Percentiles rank a stretch among this genome's conserved stretches.
Conservation (phyloP, 2,888 invertebrate genomes). For the Malthinus seriepunctatus region DNA sequence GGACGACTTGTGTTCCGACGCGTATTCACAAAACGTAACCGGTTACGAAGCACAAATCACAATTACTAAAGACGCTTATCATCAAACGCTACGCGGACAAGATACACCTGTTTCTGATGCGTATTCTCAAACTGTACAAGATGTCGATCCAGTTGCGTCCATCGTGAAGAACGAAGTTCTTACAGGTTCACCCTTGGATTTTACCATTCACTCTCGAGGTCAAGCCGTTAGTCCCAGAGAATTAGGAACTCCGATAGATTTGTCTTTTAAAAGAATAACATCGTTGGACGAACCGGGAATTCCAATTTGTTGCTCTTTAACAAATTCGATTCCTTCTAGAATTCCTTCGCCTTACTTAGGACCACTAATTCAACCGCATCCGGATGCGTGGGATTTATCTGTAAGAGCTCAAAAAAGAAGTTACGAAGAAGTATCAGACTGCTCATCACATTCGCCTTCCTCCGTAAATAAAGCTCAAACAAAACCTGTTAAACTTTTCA, state of each 20-base stretch:
- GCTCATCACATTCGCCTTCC: slow-evolving; percentile 14
- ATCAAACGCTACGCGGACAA: slow-evolving; percentile 10
- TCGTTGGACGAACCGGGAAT: slow-evolving; percentile 29
- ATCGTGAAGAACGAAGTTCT: slow-evolving; percentile 33
- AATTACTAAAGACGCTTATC: slow-evolving; percentile 10
- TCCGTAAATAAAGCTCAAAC: slow-evolving; percentile 33
- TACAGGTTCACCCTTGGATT: slow-evolving; percentile 44
- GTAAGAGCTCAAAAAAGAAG: slow-evolving; percentile 43
- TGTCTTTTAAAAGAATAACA: slow-evolving; percentile 50
- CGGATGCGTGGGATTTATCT: slow-evolving; percentile 53
- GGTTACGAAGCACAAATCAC: slow-evolving; percentile 13
- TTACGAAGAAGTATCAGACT: slow-evolving; percentile 8
- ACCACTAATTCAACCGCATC: slow-evolving; percentile 33
- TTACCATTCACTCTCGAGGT: slow-evolving; percentile 44
- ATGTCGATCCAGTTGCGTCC: slow-evolving; percentile 42
- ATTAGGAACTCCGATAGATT: slow-evolving; percentile 50
- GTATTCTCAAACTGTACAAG: slow-evolving; percentile 24
- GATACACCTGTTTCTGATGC: slow-evolving; percentile 42
- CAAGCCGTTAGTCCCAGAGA: slow-evolving; percentile 40
- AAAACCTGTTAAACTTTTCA: slow-evolving; percentile 75
- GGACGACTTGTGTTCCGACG: slow-evolving; percentile 46
- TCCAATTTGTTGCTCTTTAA: slow-evolving; percentile 28
- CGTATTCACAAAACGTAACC: slow-evolving; percentile 21
- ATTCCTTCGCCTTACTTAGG: slow-evolving; percentile 25
- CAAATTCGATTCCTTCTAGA: slow-evolving; percentile 25